Percentiles rank a stretch among this genome's conserved stretches.
phyloP scores from a whole-genome alignment of 2,797 vertebrate genomes.

The Phoxinus dragarum region DNA sequence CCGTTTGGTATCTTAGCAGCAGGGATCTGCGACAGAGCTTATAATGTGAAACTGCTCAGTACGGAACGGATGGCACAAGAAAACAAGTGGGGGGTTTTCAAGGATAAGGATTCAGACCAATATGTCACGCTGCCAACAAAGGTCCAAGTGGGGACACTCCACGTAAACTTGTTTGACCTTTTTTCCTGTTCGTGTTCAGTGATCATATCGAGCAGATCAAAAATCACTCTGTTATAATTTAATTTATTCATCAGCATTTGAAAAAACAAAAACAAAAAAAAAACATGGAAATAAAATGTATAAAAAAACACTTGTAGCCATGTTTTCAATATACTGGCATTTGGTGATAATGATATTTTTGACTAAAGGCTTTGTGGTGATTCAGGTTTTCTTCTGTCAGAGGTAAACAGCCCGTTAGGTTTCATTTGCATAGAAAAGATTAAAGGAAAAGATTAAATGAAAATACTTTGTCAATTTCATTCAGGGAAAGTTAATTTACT shows the following conservation, averaged over 20 bases:
- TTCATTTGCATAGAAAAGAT: neutral
- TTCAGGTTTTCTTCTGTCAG: conserved; percentile 2
- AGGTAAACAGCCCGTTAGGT: neutral
- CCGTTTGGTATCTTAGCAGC: conserved; percentile 47
- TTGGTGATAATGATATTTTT: neutral
- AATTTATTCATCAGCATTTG: neutral
- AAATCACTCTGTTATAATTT: neutral
- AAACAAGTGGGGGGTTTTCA: conserved; percentile 38
- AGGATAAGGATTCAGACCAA: conserved; percentile 42
- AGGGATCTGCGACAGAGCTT: conserved; percentile 17
- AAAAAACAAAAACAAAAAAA: too few relatives aligned
- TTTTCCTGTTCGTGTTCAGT: neutral
- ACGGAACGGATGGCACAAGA: conserved; percentile 46
- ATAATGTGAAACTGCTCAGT: conserved; percentile 49
- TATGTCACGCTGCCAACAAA: conserved; percentile 28
- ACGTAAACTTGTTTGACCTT: conserved; percentile 20
- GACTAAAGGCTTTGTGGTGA: neutral
- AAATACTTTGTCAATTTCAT: neutral
- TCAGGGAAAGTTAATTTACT: too few relatives aligned
- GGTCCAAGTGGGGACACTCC: conserved; percentile 18
- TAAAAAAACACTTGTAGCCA: neutral
- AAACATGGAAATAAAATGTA: neutral
- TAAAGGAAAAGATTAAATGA: neutral
- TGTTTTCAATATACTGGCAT: conserved; percentile 11
- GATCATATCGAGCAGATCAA: neutral